Evolutionary conservation across 2,113 vertebrate genomes (phyloP).

Genomic region (Rattus norvegicus): GRCr8 NC_086026.1:12018501-12019000

Average conservation of each 20-base stretch:
- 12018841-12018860: neutral
- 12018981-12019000: slow-evolving; percentile 25
- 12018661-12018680: neutral
- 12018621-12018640: neutral
- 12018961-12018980: neutral
- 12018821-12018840: neutral
- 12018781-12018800: neutral
- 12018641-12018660: neutral
- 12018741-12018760: slow-evolving; percentile 2
- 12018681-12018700: too few relatives aligned
- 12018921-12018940: neutral
- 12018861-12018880: neutral
- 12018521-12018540: neutral
- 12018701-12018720: neutral
- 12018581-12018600: neutral
- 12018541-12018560: neutral
- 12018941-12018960: slow-evolving; percentile 65
- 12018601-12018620: neutral
- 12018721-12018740: neutral
- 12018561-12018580: neutral
- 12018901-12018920: neutral
- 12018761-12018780: neutral
- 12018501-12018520: neutral
- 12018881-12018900: neutral
- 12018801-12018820: neutral